Conservation (phyloP, 1,140 invertebrate genomes). For the Drusus annulatus region DNA sequence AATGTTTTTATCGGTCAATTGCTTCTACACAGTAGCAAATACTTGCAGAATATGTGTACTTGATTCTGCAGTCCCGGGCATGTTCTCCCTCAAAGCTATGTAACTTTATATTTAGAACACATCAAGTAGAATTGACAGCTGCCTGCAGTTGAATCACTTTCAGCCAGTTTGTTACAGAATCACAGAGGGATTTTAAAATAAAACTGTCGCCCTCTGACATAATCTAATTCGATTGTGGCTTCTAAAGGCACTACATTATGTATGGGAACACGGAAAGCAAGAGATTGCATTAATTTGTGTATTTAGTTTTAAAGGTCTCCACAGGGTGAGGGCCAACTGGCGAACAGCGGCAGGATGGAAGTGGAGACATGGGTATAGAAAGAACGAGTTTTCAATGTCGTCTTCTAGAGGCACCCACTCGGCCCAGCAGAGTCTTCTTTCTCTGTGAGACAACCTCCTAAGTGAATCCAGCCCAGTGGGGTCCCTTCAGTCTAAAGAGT, state of each 20-base stretch:
- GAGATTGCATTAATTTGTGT: background rate
- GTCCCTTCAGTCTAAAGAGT: constrained; percentile 16
- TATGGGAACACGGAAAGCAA: background rate
- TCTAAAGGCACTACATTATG: constrained; percentile 27
- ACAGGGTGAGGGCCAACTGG: background rate
- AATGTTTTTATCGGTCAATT: no score
- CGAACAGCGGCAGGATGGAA: background rate
- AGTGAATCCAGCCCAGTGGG: no score
- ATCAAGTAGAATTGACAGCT: constrained; percentile 23
- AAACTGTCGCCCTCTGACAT: background rate
- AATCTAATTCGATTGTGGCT: background rate
- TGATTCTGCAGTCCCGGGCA: no score
- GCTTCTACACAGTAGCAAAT: no score
- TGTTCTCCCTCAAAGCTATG: no score
- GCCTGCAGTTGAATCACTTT: background rate
- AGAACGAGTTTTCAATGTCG: background rate
- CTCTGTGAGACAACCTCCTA: no score
- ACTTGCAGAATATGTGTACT: no score
- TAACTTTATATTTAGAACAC: background rate
- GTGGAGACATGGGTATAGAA: background rate
- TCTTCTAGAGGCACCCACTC: background rate
- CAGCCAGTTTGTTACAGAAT: constrained; percentile 1
- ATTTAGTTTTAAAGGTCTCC: background rate
- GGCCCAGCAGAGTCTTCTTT: background rate
- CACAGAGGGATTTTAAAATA: constrained; percentile 4